phyloP scores from a whole-genome alignment of 2,888 invertebrate genomes.

The Euplexia lucipara region DNA sequence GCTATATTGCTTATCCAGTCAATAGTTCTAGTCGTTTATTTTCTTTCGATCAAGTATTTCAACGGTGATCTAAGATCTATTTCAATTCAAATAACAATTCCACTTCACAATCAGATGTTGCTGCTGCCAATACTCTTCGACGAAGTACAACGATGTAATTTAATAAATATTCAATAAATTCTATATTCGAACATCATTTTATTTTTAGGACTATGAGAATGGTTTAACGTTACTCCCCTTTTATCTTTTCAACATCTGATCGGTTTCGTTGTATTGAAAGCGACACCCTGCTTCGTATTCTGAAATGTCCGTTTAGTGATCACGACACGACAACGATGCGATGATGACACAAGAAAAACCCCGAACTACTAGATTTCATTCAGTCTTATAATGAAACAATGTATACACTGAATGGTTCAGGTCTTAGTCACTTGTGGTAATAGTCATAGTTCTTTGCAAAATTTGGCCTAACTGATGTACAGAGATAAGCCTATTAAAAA shows the following conservation, averaged over 20 bases:
- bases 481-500: not conserved
- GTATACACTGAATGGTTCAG: no score
- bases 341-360: not conserved
- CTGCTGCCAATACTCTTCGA: constrained; percentile 1
- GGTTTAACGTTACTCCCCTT: constrained; percentile 66
- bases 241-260: constrained; percentile 72
- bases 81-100: constrained; percentile 12
- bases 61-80: not conserved
- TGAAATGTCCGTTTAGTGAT: constrained; percentile 14
- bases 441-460: not conserved
- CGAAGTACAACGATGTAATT: constrained; percentile 28
- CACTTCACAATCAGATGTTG: constrained; percentile 7
- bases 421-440: no score
- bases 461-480: not conserved
- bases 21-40: not conserved
- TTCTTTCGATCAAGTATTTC: not conserved
- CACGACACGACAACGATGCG: constrained; percentile 37
- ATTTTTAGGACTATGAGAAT: constrained; percentile 67
- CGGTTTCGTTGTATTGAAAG: constrained; percentile 71
- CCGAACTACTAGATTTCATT: no score
- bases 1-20: not conserved
- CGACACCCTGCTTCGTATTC: constrained; percentile 65
- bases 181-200: constrained; percentile 71
- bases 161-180: constrained; percentile 70
- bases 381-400: no score